Base-by-base conservation (phyloP, 2,113 vertebrate genomes). In the Addax nasomaculatus region DNA sequence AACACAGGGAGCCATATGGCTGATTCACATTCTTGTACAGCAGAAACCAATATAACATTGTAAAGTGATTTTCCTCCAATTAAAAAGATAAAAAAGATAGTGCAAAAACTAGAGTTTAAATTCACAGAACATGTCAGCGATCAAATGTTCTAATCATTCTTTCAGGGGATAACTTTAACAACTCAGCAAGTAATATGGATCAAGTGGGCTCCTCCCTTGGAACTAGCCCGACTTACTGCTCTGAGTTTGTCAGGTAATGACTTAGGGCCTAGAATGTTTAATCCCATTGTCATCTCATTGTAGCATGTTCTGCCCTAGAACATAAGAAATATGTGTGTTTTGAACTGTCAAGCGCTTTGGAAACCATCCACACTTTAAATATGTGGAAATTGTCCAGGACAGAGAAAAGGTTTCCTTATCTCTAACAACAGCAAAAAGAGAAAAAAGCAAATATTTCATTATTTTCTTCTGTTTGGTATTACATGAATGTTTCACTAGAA, bases 131-230 rank as follows among this genome's bases (percentile, higher is more conserved):
- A 21, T 30, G 15, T 51, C 39, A 27, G 60, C 67, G 7, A 73
- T n/a, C 39, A 51, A 57, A 86, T 60, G n/a, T 25, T 43, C 19
- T 39, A 17, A 81, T 60, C 14, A 29, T 89, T 87, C 33, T 97
- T 88, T 73, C 49, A 99, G 99, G 99, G 99, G 0, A 98, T 98
- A 79, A 98, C 98, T 1, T 96, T 84, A 80, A 98, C 99, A 2
- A 98, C 99, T n/a, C 99, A 99, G 98, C 99, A 99, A 98, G 97
- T 98, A 0, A 97, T 99, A 97, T 99, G 99, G 99, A 97, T 99
- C 8, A 98, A 98, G 25, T 99, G 99, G 99, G 99, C 99, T 16
- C 99, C 99, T 10, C 99, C 99, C 1, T 62, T 98, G 96, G 99
- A 99, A 97, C 98, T 98, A 89, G 98, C 98, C 30, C 96, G 98